These are phyloP conservation scores for Cantharis rustica DNA, from an alignment of 2,888 invertebrate species.

Conservation along the genomic window DNA sequence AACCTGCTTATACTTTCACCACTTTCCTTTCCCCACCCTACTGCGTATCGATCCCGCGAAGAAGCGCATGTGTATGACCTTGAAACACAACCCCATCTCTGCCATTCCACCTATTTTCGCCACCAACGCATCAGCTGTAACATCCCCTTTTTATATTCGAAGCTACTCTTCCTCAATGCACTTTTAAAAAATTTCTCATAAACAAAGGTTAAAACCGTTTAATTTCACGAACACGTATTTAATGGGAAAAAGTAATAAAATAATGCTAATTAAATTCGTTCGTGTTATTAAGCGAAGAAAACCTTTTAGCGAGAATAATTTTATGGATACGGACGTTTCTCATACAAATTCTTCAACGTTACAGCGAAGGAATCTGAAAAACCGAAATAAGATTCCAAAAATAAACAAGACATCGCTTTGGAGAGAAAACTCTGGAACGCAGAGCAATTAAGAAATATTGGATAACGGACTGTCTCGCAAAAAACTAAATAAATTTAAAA, in stretches of 20 bases:
- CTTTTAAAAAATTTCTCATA: not conserved
- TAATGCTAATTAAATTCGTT: not conserved
- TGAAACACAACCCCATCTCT: slow-evolving; percentile 10
- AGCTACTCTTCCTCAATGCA: not conserved
- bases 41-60: slow-evolving; percentile 20
- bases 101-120: not conserved
- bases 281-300: not conserved
- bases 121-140: slow-evolving; percentile 19
- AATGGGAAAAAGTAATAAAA: not conserved
- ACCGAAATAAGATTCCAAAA: not conserved
- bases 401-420: not conserved
- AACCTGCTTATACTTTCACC: slow-evolving; percentile 22
- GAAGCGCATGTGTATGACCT: slow-evolving; percentile 26
- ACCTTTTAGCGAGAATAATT: not conserved
- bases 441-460: too few species aligned
- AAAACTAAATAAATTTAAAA: not conserved
- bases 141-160: not conserved
- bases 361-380: not conserved
- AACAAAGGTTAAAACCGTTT: not conserved
- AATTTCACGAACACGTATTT: not conserved
- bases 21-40: slow-evolving; percentile 26
- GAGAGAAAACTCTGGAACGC: too few species aligned
- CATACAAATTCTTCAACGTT: not conserved
- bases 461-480: not conserved
- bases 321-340: not conserved